Evolutionary conservation across 2,113 vertebrate genomes (phyloP).

Genomic region (Gyps fulvus): DNA sequence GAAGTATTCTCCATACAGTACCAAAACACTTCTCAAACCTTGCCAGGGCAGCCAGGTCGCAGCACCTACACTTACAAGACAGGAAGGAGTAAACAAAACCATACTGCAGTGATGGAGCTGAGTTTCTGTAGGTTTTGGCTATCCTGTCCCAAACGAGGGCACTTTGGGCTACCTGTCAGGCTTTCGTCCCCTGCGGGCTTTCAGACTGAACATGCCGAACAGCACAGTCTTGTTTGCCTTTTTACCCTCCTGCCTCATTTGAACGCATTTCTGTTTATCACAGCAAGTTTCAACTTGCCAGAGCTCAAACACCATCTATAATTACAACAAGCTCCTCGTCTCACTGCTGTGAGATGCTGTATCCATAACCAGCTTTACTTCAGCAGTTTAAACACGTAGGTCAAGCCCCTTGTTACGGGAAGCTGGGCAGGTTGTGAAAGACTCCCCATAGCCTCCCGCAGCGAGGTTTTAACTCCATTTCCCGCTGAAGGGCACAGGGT

Average conservation of each 20-base stretch:
- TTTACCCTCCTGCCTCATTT: background rate
- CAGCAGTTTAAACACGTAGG: background rate
- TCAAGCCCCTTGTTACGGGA: background rate
- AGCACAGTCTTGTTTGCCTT: background rate
- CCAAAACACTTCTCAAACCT: background rate
- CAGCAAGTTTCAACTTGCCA: background rate
- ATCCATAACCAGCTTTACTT: background rate
- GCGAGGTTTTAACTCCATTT: background rate
- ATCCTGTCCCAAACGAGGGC: background rate
- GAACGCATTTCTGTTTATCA: background rate
- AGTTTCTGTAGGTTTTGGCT: background rate
- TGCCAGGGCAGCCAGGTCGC: background rate
- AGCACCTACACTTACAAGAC: accelerated
- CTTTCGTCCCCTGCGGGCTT: background rate
- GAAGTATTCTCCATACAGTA: background rate
- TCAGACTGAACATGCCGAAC: background rate
- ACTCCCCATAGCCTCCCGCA: background rate
- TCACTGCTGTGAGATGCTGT: background rate
- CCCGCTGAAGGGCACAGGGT: accelerated
- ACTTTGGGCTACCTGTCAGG: background rate
- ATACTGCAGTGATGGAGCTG: background rate
- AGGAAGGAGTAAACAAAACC: background rate
- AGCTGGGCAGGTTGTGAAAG: background rate
- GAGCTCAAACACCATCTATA: background rate
- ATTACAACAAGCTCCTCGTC: background rate